These are phyloP conservation scores for Crambe crambe DNA, from an alignment of 37 sponge, comb jelly and placozoan species.

Conservation along the genomic window DNA sequence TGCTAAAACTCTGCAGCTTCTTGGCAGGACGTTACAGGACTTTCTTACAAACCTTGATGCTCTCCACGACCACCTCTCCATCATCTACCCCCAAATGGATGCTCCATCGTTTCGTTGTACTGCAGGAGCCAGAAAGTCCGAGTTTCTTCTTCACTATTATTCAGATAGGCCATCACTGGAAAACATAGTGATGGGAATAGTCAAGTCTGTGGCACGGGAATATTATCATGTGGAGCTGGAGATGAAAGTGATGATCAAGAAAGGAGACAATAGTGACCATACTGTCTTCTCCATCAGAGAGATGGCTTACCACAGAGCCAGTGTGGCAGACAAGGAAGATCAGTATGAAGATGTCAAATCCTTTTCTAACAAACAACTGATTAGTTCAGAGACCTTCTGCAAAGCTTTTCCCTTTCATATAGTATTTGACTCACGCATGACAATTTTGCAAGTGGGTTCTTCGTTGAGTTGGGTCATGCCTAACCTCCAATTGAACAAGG, in stretches of 20 bases:
- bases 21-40: conserved; percentile 82
- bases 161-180: conserved; percentile 69
- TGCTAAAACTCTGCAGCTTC: conserved; percentile 70
- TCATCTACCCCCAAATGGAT: conserved; percentile 85
- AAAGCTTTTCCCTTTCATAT: conserved; percentile 86
- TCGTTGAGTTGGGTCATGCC: conserved; percentile 55
- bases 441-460: conserved; percentile 66
- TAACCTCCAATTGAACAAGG: conserved; percentile 5
- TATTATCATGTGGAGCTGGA: conserved; percentile 67
- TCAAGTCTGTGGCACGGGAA: conserved; percentile 81
- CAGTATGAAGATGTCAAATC: background rate
- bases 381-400: conserved; percentile 69
- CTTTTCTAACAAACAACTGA: conserved; percentile 17
- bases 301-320: conserved; percentile 18
- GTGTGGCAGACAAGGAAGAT: background rate
- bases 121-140: conserved; percentile 40
- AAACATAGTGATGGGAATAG: conserved; percentile 81
- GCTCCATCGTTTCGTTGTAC: conserved; percentile 92
- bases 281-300: conserved; percentile 56
- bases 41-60: conserved; percentile 90
- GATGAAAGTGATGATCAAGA: conserved; percentile 44
- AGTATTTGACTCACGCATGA: conserved; percentile 63
- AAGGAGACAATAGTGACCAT: conserved; percentile 41
- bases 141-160: conserved; percentile 82
- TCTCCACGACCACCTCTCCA: conserved; percentile 91